Percentiles rank a stretch among this genome's conserved stretches.
phyloP scores from a whole-genome alignment of 1,140 invertebrate species.

The Metopolophium dirhodum region DNA sequence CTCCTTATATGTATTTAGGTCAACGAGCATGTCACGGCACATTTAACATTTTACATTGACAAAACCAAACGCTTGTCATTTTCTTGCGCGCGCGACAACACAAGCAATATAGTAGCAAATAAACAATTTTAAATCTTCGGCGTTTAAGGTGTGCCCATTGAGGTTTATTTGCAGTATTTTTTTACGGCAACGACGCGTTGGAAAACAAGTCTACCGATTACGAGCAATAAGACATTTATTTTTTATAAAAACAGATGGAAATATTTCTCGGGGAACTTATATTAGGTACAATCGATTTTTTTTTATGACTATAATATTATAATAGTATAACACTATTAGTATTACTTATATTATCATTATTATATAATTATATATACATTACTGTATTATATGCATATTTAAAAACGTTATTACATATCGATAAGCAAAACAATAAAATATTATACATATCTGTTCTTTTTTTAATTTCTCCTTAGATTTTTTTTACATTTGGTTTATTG shows the following conservation, averaged over 20 bases:
- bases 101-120: background rate
- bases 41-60: constrained; percentile 6
- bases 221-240: background rate
- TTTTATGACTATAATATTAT: background rate
- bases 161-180: background rate
- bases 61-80: background rate
- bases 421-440: background rate
- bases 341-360: too few species aligned
- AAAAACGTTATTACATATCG: background rate
- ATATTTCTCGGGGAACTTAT: background rate
- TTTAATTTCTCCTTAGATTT: too few species aligned
- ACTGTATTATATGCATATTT: too few species aligned
- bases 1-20: constrained; percentile 1
- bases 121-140: background rate
- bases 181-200: background rate
- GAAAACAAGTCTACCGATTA: background rate
- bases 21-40: constrained; percentile 21
- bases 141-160: constrained; percentile 1
- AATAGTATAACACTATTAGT: background rate
- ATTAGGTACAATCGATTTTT: background rate
- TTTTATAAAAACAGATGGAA: background rate
- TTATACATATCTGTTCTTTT: background rate
- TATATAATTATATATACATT: too few species aligned
- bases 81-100: background rate
- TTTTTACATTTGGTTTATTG: too few species aligned